Evolutionary conservation across 1,140 invertebrate species (phyloP), one percentile per base, ranked within the genome.

Genomic region (Cotesia glomerata): DNA sequence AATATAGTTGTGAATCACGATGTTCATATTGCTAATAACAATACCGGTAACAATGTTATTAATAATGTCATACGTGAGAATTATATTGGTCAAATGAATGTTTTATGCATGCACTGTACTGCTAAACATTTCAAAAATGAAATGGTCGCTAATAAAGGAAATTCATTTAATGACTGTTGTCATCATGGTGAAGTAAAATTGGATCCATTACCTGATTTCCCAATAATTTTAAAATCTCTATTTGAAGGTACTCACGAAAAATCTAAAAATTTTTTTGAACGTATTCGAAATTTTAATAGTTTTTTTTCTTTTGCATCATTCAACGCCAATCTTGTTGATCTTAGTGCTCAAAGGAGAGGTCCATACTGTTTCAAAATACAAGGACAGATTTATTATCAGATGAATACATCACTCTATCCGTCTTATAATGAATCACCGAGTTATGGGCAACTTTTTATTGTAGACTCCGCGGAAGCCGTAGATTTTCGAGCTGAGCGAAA

Each of bases 131-230:
- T 71, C 36, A 4, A 5, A 13, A 11, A 26, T n/a, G 70, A 71
- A 64, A 64, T 65, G 65, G 49, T 36, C 1, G 14, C 45, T 7
- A 26, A 56, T 51, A 61, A 52, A 36, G 8, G 11, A 4, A 16
- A 65, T 64, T 71, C 63, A 7, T 71, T 71, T 34, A 63, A 64
- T 36, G 69, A 71, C 34, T 71, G 69, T n/a, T 71, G 69, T 45
- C 63, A 26, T 34, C 58, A 71, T 71, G 69, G 69, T 8, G 49
- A 71, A 54, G 59, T 71, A 4, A 18, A 54, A 11, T 18, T 64
- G 5, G 39, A 64, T 9, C 39, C 58, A 5, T 32, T 71, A 16
- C 69, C 59, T 13, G n/a, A 52, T 11, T 16, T 34, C 3, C 70
- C 62, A 64, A 26, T 14, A 9, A 9, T 35, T 45, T 56, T 64